Evolutionary conservation across 2,888 invertebrate species (phyloP), one percentile per base, ranked within the genome.

Genomic region (Eupithecia dodoneata): DNA sequence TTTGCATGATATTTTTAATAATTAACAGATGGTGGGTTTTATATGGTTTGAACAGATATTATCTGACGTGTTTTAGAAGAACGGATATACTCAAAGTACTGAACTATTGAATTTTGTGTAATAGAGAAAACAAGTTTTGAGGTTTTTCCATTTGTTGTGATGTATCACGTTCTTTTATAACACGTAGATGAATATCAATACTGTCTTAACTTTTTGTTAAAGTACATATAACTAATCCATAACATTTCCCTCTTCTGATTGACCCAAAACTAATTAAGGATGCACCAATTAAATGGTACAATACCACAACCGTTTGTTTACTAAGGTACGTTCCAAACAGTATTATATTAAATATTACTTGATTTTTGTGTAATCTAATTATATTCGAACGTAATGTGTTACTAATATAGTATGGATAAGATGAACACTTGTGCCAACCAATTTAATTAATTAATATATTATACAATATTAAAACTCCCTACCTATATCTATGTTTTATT

Each of bases 191-290:
- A 80, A 86, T 87, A 82, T 86, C 88, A 85, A 88, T 52, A 69
- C 81, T 83, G 84, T 83, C 81, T 83, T 83, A 83, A 83, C 87
- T 90, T 86, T 89, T 87, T 92, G 89, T 90, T 86, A 87, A 90
- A 90, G 30, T 30, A 30, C 30, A 90, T 93, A 91, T 93, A 91
- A 95, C 95, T 95, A 95, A 95, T 95, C 94, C 95, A 95, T 95
- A 94, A 95, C 94, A 94, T 95, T 95, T 95, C 95, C 94, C 93
- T 93, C 93, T 93, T 93, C 92, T 91, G 92, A 91, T 93, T 93
- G 92, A 93, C 90, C 93, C 94, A 93, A 94, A 94, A 94, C 94
- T 94, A 90, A 92, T 93, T 94, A 94, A 94, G 95, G 95, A 94
- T 93, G 94, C 91, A 91, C 94, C 90, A 93, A 93, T 93, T 93